Conservation (phyloP, 2,888 invertebrate species). For the Monoplex corrugatus region DNA sequence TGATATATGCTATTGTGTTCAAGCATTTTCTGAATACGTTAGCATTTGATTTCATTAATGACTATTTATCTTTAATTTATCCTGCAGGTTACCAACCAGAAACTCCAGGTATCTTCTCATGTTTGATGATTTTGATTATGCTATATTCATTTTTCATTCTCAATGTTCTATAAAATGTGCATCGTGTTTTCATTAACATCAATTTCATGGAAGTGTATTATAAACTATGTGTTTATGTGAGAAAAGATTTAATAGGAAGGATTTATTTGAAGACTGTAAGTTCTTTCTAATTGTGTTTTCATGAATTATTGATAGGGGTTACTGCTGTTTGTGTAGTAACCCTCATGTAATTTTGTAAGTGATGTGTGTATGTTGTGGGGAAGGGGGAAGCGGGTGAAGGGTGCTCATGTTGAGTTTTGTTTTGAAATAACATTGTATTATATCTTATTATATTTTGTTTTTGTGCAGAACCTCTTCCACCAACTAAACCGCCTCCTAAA, state of each 20-base stretch:
- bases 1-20: too few relatives aligned
- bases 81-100: background rate
- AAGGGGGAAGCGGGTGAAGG: background rate
- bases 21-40: too few relatives aligned
- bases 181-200: background rate
- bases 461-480: constrained; percentile 38
- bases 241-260: too few relatives aligned
- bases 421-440: background rate
- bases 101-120: background rate
- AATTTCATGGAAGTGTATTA: too few relatives aligned
- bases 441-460: background rate
- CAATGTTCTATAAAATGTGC: background rate
- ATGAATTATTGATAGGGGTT: background rate
- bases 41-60: too few relatives aligned
- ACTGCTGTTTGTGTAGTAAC: too few relatives aligned
- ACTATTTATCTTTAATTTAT: too few relatives aligned
- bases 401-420: background rate
- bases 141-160: too few relatives aligned
- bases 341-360: too few relatives aligned
- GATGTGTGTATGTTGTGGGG: background rate
- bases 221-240: too few relatives aligned
- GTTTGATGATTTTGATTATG: background rate
- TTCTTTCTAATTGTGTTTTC: background rate
- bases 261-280: too few relatives aligned
- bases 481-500: constrained; percentile 34